Percentiles rank a stretch among this genome's conserved stretches.
Evolutionary conservation across 2,888 invertebrate species (phyloP).

Genomic region (Drosophila parthenogenetica): DNA sequence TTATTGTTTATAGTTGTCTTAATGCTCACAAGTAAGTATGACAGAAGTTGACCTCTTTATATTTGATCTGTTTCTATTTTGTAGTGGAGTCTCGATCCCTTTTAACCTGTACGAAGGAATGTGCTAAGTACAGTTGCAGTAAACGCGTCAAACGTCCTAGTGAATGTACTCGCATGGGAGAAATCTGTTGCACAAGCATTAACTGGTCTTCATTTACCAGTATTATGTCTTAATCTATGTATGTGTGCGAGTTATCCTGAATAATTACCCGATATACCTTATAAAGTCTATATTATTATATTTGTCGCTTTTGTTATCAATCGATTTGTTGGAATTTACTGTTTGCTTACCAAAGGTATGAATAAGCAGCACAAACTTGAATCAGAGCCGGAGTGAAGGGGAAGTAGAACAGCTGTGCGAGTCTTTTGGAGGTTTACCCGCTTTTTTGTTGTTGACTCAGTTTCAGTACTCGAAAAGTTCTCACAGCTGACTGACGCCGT

Average conservation of each 20-base stretch:
- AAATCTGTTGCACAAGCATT: background rate
- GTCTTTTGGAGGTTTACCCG: slow-evolving; percentile 11
- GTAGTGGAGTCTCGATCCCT: background rate
- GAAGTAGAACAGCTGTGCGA: background rate
- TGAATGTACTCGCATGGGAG: background rate
- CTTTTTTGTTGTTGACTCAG: background rate
- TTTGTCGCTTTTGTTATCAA: too few relatives aligned
- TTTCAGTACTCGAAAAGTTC: slow-evolving; percentile 58
- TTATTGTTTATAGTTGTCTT: background rate
- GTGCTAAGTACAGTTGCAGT: background rate
- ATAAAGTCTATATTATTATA: too few relatives aligned
- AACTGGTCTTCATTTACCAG: background rate
- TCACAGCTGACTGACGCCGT: slow-evolving; percentile 64
- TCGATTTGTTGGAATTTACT: too few relatives aligned
- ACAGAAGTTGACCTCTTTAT: background rate
- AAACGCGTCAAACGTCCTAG: background rate
- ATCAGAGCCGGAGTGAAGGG: background rate
- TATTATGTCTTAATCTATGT: too few relatives aligned
- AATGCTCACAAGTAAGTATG: background rate
- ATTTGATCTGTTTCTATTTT: background rate
- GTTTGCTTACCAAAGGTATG: too few relatives aligned
- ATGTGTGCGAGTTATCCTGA: too few relatives aligned
- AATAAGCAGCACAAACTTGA: background rate
- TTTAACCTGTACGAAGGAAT: background rate
- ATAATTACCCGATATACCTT: too few relatives aligned